A percentile compares a stretch with the other conserved stretches of the same genome.
Evolutionary conservation across 2,113 vertebrate genomes (phyloP).

Genomic region (Capreolus pygargus): DNA sequence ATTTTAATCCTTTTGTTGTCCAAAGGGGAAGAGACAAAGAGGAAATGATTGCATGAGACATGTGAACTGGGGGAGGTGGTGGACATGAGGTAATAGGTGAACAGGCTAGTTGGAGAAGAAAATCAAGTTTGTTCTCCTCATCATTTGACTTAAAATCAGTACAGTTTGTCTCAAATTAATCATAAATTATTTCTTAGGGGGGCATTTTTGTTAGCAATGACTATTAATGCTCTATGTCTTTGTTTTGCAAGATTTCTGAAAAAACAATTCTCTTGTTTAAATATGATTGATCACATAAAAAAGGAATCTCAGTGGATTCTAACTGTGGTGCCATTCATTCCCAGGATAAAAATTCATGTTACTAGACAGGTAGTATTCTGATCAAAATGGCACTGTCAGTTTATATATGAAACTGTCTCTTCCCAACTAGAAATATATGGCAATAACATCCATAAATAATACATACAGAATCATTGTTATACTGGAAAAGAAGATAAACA

Average conservation of each 20-base stretch:
- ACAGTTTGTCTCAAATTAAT: background rate
- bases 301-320: background rate
- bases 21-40: background rate
- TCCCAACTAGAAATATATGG: background rate
- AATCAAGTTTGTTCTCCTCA: background rate
- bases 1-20: background rate
- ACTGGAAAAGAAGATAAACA: background rate
- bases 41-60: background rate
- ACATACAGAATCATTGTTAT: background rate
- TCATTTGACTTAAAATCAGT: background rate
- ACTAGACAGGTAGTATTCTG: background rate
- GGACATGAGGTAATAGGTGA: background rate
- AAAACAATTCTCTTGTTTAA: background rate
- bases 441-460: background rate
- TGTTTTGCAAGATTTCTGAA: background rate
- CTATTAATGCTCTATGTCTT: background rate
- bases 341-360: background rate
- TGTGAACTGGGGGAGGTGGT: background rate
- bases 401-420: background rate
- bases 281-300: background rate
- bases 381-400: background rate
- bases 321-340: background rate
- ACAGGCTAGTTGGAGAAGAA: background rate
- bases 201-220: background rate
- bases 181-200: background rate